A percentile compares a stretch with the other conserved stretches of the same genome.
phyloP scores from a whole-genome alignment of 2,113 vertebrate species.

The Peromyscus polionotus region DNA sequence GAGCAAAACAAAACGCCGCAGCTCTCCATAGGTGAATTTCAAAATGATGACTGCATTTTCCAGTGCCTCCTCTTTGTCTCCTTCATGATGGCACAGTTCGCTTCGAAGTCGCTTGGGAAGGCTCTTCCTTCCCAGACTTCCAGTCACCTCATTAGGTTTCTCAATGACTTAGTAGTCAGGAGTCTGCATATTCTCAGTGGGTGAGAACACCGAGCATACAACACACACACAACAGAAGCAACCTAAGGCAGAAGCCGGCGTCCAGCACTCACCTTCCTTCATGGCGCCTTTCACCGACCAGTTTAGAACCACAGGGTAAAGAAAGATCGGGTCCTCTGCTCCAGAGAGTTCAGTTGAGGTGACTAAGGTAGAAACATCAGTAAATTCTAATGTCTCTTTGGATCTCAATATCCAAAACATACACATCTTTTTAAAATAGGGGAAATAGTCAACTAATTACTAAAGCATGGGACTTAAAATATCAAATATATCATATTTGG shows the following conservation, averaged over 20 bases:
- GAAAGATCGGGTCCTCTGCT: conserved; percentile 87
- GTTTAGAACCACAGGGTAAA: conserved; percentile 90
- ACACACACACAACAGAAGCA: neutral
- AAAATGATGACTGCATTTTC: neutral
- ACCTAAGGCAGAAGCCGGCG: neutral
- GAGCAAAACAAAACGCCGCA: neutral
- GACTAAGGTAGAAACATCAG: conserved; percentile 78
- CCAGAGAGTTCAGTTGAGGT: conserved; percentile 81
- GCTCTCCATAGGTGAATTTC: neutral
- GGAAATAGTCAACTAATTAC: conserved; percentile 20
- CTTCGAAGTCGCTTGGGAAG: neutral
- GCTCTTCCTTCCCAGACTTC: neutral
- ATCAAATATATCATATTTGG: conserved; percentile 5
- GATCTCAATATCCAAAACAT: conserved; percentile 35
- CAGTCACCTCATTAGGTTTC: neutral
- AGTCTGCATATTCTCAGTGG: neutral
- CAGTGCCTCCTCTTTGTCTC: conserved; percentile 21
- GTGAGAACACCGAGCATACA: neutral
- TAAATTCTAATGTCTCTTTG: conserved; percentile 52
- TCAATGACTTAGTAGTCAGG: neutral
- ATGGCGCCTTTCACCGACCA: conserved; percentile 88
- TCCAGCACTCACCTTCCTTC: conserved; percentile 87
- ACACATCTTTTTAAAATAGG: neutral
- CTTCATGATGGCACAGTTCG: neutral
- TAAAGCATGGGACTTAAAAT: conserved; percentile 2